phyloP scores from a whole-genome alignment of 2,888 invertebrate species.

The Syrphus vitripennis region DNA sequence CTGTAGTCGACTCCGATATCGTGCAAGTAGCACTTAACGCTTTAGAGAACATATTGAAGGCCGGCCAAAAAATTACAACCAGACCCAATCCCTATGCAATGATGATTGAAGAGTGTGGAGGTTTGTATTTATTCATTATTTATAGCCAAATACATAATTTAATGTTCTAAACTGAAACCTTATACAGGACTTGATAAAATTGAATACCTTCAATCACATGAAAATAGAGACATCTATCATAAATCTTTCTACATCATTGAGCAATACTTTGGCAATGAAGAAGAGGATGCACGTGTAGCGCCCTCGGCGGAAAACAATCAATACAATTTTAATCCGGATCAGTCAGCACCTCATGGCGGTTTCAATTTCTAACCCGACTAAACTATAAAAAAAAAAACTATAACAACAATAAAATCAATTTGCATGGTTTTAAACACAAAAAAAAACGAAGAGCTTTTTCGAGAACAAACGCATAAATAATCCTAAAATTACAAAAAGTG shows the following conservation, averaged over 20 bases:
- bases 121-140: slow-evolving; percentile 82
- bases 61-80: slow-evolving; percentile 92
- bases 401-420: background rate
- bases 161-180: background rate
- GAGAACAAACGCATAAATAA: slow-evolving; percentile 18
- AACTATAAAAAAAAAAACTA: background rate
- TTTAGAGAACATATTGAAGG: slow-evolving; percentile 95
- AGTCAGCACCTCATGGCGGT: slow-evolving; percentile 89
- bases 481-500: slow-evolving; percentile 14
- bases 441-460: background rate
- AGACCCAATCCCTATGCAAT: slow-evolving; percentile 95
- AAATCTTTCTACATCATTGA: slow-evolving; percentile 98
- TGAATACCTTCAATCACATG: slow-evolving; percentile 98
- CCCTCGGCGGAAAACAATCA: slow-evolving; percentile 88
- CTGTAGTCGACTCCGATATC: slow-evolving; percentile 96
- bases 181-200: slow-evolving; percentile 95
- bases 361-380: slow-evolving; percentile 87
- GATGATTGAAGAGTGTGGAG: slow-evolving; percentile 96
- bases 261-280: slow-evolving; percentile 96
- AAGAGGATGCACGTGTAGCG: slow-evolving; percentile 90
- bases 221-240: slow-evolving; percentile 97
- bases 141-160: background rate
- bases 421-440: slow-evolving; percentile 37
- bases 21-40: slow-evolving; percentile 98
- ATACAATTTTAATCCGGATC: slow-evolving; percentile 88